These are phyloP conservation scores for Chrysopilus asiliformis DNA, from an alignment of 2,888 invertebrate genomes.

Conservation along the genomic window DNA sequence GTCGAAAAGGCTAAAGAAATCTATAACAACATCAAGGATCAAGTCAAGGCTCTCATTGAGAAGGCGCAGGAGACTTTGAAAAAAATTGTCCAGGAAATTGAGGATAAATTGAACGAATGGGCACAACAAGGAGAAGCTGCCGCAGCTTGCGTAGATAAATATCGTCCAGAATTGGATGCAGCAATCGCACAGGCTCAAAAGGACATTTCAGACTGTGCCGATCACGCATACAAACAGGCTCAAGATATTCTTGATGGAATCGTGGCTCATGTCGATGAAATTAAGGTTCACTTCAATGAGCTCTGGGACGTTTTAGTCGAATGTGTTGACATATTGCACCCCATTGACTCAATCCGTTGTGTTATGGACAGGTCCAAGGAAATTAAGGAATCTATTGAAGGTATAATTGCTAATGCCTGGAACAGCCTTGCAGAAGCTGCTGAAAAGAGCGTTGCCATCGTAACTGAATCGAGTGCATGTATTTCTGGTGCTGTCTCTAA, in stretches of 20 bases:
- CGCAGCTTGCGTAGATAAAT: background rate
- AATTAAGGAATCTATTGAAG: background rate
- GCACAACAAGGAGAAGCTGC: conserved; percentile 1
- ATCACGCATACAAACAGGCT: background rate
- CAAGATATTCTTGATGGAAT: conserved; percentile 1
- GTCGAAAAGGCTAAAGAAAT: too few relatives aligned
- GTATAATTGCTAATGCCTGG: background rate
- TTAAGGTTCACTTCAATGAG: background rate
- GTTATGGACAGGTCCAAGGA: background rate
- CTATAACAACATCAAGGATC: too few relatives aligned
- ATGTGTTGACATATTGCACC: background rate
- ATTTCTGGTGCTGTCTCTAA: background rate
- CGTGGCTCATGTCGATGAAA: background rate
- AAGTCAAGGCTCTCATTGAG: too few relatives aligned
- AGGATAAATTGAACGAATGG: conserved; percentile 1
- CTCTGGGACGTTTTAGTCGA: background rate
- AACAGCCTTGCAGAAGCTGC: background rate
- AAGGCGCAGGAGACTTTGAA: too few relatives aligned
- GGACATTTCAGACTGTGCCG: background rate
- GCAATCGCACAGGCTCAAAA: background rate
- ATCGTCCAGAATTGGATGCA: background rate
- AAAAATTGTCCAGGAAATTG: background rate
- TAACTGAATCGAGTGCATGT: background rate
- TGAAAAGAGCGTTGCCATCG: background rate
- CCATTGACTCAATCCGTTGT: background rate